These are phyloP conservation scores for Ips nitidus DNA, from an alignment of 1,140 invertebrate species.

Conservation along the genomic window DNA sequence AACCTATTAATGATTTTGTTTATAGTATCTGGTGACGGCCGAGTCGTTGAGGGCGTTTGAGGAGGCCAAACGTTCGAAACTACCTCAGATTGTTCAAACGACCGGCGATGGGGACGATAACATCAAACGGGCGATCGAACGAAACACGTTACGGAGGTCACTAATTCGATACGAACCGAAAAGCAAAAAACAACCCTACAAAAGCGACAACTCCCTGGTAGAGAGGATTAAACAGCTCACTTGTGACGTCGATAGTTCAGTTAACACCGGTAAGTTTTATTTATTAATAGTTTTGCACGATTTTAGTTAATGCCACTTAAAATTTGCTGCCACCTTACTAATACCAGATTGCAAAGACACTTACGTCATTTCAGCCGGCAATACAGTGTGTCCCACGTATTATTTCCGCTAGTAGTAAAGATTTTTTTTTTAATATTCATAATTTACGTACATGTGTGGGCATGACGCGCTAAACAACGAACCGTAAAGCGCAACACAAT, in stretches of 20 bases:
- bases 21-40: constrained; percentile 62
- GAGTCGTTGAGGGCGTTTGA: constrained; percentile 67
- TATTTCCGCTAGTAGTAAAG: constrained; percentile 18
- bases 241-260: constrained; percentile 66
- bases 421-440: constrained; percentile 33
- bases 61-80: constrained; percentile 62
- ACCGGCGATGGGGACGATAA: constrained; percentile 57
- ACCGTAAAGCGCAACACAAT: not conserved
- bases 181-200: constrained; percentile 57
- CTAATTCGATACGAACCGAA: constrained; percentile 59
- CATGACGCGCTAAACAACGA: constrained; percentile 28
- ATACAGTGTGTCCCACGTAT: constrained; percentile 5
- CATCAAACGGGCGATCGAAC: constrained; percentile 68
- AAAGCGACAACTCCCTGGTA: constrained; percentile 68
- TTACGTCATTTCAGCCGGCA: too few species aligned
- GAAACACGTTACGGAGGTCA: constrained; percentile 61
- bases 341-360: not conserved
- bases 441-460: constrained; percentile 16
- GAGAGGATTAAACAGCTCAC: constrained; percentile 79
- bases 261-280: constrained; percentile 17
- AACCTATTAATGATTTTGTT: constrained; percentile 5
- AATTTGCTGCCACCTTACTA: not conserved
- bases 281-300: constrained; percentile 48
- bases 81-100: constrained; percentile 53
- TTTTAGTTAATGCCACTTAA: not conserved